Conservation (phyloP, 2,113 vertebrate genomes). For the Tinamus guttatus region DNA sequence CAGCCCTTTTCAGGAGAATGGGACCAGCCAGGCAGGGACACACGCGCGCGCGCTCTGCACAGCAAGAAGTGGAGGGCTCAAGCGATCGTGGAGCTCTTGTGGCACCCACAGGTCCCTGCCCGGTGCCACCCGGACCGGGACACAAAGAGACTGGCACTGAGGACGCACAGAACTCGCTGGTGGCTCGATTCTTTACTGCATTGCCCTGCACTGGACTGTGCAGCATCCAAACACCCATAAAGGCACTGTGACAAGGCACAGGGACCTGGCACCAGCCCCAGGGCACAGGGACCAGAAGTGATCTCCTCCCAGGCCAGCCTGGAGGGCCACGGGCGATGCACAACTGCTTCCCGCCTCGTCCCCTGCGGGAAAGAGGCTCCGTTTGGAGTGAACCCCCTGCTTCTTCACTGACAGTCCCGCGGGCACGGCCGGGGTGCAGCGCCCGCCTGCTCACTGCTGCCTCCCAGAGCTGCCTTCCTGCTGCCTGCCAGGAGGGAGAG, state of each 20-base stretch:
- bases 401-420: not conserved
- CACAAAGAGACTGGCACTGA: fast-evolving
- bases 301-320: not conserved
- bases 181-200: not conserved
- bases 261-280: not conserved
- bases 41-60: fast-evolving
- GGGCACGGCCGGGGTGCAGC: not conserved
- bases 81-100: not conserved
- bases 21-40: not conserved
- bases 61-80: not conserved
- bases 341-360: not conserved
- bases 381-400: not conserved
- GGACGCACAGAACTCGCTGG: not conserved
- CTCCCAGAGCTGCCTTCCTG: not conserved
- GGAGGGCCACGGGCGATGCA: not conserved
- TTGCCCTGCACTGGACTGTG: not conserved
- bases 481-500: not conserved
- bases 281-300: not conserved
- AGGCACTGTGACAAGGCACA: not conserved
- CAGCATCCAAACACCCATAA: not conserved
- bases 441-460: fast-evolving
- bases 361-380: not conserved
- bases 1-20: fast-evolving
- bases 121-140: not conserved
- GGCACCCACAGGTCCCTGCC: not conserved